phyloP scores from a whole-genome alignment of 1,140 invertebrate genomes.

The Atta colombica region DNA sequence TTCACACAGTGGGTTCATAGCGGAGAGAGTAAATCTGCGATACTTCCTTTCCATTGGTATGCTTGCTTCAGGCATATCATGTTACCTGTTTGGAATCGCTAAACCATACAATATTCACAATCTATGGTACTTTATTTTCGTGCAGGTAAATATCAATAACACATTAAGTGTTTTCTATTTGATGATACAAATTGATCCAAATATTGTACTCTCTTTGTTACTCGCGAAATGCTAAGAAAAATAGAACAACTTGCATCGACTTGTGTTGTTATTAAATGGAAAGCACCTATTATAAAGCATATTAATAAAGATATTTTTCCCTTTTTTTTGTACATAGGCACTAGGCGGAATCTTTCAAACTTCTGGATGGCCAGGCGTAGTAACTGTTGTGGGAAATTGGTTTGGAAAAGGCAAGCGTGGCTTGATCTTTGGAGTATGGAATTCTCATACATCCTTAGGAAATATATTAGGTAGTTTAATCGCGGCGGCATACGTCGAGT shows the following conservation, averaged over 20 bases:
- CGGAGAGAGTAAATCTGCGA: slow-evolving; percentile 96
- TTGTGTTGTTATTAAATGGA: too few relatives aligned
- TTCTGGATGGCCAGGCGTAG: slow-evolving; percentile 97
- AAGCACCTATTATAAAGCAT: neutral
- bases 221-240: too few relatives aligned
- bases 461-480: slow-evolving; percentile 96
- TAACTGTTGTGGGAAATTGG: slow-evolving; percentile 98
- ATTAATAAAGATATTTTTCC: neutral
- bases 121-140: slow-evolving; percentile 94
- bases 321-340: slow-evolving; percentile 86
- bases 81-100: slow-evolving; percentile 96
- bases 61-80: slow-evolving; percentile 95
- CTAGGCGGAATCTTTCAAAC: slow-evolving; percentile 95
- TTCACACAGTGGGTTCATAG: slow-evolving; percentile 93
- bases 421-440: slow-evolving; percentile 98
- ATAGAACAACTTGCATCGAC: too few relatives aligned
- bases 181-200: too few relatives aligned
- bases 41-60: slow-evolving; percentile 97
- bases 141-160: slow-evolving; percentile 90
- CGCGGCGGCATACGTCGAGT: slow-evolving; percentile 94
- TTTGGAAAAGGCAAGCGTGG: slow-evolving; percentile 97
- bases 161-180: too few relatives aligned
- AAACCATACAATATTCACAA: slow-evolving; percentile 94
- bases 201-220: too few relatives aligned
- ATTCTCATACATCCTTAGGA: slow-evolving; percentile 98